Evolutionary conservation across 53 echinoderm and acorn worm species (phyloP).

Genomic region (Holothuria scabra): DNA sequence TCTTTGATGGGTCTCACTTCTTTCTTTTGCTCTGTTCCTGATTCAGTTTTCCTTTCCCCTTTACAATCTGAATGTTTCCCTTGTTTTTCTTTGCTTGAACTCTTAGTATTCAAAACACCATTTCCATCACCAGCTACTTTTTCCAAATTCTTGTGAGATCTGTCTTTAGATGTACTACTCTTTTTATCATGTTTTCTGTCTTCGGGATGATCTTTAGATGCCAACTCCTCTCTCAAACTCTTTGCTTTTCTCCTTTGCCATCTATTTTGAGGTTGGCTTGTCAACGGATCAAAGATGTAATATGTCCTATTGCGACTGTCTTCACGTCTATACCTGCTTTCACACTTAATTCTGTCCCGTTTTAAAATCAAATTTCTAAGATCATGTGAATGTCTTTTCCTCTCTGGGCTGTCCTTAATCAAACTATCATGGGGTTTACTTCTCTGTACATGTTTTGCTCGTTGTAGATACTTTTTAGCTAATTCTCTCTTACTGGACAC

Average conservation of each 20-base stretch:
- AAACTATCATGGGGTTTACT: neutral
- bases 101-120: neutral
- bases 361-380: neutral
- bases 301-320: neutral
- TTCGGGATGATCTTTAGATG: neutral
- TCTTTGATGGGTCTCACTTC: too few relatives aligned
- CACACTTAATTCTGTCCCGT: too few relatives aligned
- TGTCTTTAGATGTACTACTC: neutral
- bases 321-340: neutral
- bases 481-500: neutral
- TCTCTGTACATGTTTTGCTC: too few relatives aligned
- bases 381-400: neutral
- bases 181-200: neutral
- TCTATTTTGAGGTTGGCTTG: neutral
- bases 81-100: neutral
- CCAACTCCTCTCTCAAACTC: neutral
- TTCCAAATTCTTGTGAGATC: too few relatives aligned
- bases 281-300: neutral
- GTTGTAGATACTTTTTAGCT: neutral
- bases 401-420: neutral
- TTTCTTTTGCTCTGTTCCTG: too few relatives aligned
- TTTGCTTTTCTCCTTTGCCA: slow-evolving; percentile 2
- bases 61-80: too few relatives aligned
- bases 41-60: too few relatives aligned
- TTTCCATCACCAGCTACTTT: neutral